These are phyloP conservation scores for Lamellibrachia luymesi DNA, from an alignment of 1,140 invertebrate genomes.

Conservation along the genomic window DNA sequence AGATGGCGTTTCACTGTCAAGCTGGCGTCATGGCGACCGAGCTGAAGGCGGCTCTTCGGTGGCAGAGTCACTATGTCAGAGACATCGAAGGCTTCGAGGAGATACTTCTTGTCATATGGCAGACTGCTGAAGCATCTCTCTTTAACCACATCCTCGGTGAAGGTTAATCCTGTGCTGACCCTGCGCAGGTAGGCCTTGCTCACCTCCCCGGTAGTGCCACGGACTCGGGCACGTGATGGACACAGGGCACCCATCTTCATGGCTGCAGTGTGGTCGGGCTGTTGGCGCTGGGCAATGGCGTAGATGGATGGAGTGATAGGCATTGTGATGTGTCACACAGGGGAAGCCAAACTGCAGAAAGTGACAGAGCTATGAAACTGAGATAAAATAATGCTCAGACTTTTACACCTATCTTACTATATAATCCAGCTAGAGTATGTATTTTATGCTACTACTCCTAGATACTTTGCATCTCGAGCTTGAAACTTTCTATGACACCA, in stretches of 20 bases:
- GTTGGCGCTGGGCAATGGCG: neutral
- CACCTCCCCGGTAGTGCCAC: neutral
- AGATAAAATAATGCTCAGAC: too few species aligned
- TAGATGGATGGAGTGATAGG: neutral
- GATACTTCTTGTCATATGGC: constrained; percentile 51
- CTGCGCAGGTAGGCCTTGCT: constrained; percentile 43
- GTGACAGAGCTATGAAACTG: too few species aligned
- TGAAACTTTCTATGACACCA: too few species aligned
- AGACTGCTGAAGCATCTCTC: constrained; percentile 51
- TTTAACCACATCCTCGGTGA: constrained; percentile 50
- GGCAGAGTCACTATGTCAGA: constrained; percentile 33
- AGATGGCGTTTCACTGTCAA: constrained; percentile 41
- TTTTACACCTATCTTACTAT: too few species aligned
- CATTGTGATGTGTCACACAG: neutral
- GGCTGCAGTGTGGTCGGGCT: neutral
- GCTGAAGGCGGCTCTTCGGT: constrained; percentile 30
- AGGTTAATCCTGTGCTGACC: constrained; percentile 41
- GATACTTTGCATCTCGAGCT: too few species aligned
- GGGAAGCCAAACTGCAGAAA: neutral
- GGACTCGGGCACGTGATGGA: neutral
- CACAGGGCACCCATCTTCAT: neutral
- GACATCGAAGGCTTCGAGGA: constrained; percentile 40
- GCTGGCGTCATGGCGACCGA: constrained; percentile 43
- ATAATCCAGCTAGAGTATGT: too few species aligned
- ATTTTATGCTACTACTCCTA: too few species aligned